Percentiles rank a stretch among this genome's conserved stretches.
phyloP scores from a whole-genome alignment of 2,888 invertebrate genomes.

The Agrochola circellaris region DNA sequence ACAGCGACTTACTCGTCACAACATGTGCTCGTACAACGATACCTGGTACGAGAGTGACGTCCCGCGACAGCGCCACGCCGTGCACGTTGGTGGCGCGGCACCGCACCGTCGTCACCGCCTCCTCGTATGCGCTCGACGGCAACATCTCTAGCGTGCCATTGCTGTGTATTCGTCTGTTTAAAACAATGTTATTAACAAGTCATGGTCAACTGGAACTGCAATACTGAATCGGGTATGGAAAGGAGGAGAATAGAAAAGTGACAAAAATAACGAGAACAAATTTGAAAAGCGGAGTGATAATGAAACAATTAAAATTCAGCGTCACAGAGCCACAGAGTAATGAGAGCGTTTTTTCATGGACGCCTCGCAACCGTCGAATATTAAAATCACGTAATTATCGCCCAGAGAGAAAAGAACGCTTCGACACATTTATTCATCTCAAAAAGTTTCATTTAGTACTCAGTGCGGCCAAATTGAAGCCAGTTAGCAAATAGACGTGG shows the following conservation, averaged over 20 bases:
- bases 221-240: slow-evolving; percentile 3
- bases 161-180: slow-evolving; percentile 66
- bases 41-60: slow-evolving; percentile 95
- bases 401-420: background rate
- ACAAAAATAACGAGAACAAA: background rate
- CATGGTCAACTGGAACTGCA: background rate
- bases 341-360: slow-evolving; percentile 17
- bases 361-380: slow-evolving; percentile 44
- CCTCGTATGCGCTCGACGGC: slow-evolving; percentile 63
- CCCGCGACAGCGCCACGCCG: slow-evolving; percentile 94
- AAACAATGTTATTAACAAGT: background rate
- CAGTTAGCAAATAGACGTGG: background rate
- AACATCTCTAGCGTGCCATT: slow-evolving; percentile 83
- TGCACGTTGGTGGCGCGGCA: slow-evolving; percentile 94
- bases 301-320: slow-evolving; percentile 41
- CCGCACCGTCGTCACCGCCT: slow-evolving; percentile 78
- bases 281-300: slow-evolving; percentile 15
- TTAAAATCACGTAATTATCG: slow-evolving; percentile 70
- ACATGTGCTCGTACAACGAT: no score
- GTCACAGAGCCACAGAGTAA: slow-evolving; percentile 18
- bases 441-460: background rate
- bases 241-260: background rate
- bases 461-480: background rate
- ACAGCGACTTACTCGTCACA: background rate
- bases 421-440: background rate